Evolutionary conservation across 2,888 invertebrate species (phyloP), one percentile per base, ranked within the genome.

Genomic region (Trissoscelio sp.): DNA sequence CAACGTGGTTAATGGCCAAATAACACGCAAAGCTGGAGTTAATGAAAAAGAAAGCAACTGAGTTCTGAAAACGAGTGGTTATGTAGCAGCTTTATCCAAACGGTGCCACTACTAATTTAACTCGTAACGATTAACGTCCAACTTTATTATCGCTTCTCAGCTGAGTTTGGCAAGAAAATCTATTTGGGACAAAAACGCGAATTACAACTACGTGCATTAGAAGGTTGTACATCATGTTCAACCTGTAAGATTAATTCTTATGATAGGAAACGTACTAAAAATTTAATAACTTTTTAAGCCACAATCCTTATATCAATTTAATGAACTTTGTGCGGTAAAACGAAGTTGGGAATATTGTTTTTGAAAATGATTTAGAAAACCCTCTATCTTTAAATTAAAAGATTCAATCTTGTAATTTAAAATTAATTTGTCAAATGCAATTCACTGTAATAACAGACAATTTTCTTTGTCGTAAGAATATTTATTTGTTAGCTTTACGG

Each of bases 121-220:
- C 48, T 64, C 48, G 22, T 34, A 64, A 34, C 64, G 64, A 64
- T 64, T 64, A 64, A 46, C 48, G 64, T 64, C 48, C 37, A 28
- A 64, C 18, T 48, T 20, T 22, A 37, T 48, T 48, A 64, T 64
- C 34, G 64, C 64, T 34, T 31, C 28, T 34, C 28, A 24, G 34
- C 48, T 34, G 34, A 64, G 16, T 64, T 64, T 37, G 18, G 48
- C 34, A 64, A 64, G 64, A 48, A 64, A 64, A 48, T 46, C 64
- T 48, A 48, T 48, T 64, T 48, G 20, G 14, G 22, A 11, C 31
- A 48, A 64, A 44, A 44, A 28, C 60, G 24, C 12, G 60, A 60
- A 39, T 39, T 57, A 37, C 37, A 39, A 12, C 22, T 1, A n/a
- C 37, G 12, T 57, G 28, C 39, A 9, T 37, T 28, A 6, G 12